Base-by-base conservation (phyloP, 2,113 vertebrate genomes). In the Sinocyclocheilus anshuiensis region DNA sequence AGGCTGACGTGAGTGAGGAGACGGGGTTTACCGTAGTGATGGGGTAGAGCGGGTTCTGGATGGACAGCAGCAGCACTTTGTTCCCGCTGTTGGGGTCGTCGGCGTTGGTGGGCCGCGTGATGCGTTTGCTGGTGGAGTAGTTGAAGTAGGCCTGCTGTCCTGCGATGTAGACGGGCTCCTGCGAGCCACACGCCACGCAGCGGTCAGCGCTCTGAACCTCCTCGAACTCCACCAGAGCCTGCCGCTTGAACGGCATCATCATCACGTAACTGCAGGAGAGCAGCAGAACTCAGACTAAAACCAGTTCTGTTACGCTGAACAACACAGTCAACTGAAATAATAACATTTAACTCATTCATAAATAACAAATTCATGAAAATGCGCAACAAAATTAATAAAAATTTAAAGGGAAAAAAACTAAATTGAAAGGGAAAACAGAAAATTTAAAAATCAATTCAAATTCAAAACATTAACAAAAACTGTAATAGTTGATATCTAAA, bases 181-280 rank as follows among this genome's bases (percentile, higher is more conserved):
- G 94, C 15, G 96, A 93, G 29, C 96, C 96, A 77, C 94, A 95
- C 0, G 93, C 91, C 83, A 99, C 97, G 2, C 97, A 98, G 59
- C 96, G 96, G 92, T 97, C 97, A 0, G 97, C 96, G 50, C 96
- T 97, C 86, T 96, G 95, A 77, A 97, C 88, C 0, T 95, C 95
- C 89, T 98, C 96, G 86, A 98, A 99, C 93, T 99, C 97, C 91
- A 99, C 97, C 84, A 99, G 92, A 29, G 97, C 97, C 92, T 99
- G 97, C 0, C 96, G 94, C 89, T 98, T 98, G 84, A 98, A 98
- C 0, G 97, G 97, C 97, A 99, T 98, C 97, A 99, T 98, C 97
- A 99, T 98, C 85, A 99, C 97, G 36, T 99, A 98, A 88, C 97
- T 99, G 92, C 16, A 0, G 10, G 86, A 74, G 29, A 77, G 6